These are phyloP conservation scores for Choristoneura fumiferana DNA, from an alignment of 1,140 invertebrate genomes.

Conservation along the genomic window DNA sequence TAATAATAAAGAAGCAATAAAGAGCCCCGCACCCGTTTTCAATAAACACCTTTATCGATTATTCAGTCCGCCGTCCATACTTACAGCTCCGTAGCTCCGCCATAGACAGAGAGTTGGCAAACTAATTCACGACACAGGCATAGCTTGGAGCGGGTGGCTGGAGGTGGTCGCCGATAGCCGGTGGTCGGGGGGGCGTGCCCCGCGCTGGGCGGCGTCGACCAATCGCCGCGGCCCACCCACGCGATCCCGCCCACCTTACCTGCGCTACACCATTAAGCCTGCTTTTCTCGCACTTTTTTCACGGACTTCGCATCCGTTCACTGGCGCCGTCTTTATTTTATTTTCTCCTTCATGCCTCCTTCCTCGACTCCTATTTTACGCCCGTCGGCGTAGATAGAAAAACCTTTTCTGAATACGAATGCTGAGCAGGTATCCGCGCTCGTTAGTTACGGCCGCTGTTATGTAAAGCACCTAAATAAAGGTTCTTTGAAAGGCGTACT, in stretches of 20 bases:
- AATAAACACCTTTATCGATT: conserved; percentile 79
- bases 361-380: conserved; percentile 74
- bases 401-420: conserved; percentile 76
- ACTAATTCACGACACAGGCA: conserved; percentile 77
- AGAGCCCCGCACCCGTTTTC: conserved; percentile 74
- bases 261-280: conserved; percentile 71
- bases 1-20: conserved; percentile 76
- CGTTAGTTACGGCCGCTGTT: conserved; percentile 72
- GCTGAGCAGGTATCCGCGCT: conserved; percentile 70
- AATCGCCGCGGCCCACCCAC: conserved; percentile 63
- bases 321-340: conserved; percentile 75
- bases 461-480: conserved; percentile 72
- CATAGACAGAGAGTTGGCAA: conserved; percentile 76
- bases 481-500: conserved; percentile 48
- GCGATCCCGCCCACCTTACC: conserved; percentile 68
- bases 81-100: conserved; percentile 72
- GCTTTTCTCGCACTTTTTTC: conserved; percentile 72
- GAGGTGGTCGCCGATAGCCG: conserved; percentile 66
- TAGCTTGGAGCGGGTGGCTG: conserved; percentile 67
- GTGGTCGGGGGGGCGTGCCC: conserved; percentile 61
- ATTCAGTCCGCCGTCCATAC: conserved; percentile 75
- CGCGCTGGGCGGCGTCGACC: conserved; percentile 70
- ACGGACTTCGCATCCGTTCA: conserved; percentile 69
- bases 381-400: conserved; percentile 69
- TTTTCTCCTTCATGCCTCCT: conserved; percentile 76